Evolutionary conservation across 2,797 vertebrate genomes (phyloP).

Genomic region (Ficedula albicollis): DNA sequence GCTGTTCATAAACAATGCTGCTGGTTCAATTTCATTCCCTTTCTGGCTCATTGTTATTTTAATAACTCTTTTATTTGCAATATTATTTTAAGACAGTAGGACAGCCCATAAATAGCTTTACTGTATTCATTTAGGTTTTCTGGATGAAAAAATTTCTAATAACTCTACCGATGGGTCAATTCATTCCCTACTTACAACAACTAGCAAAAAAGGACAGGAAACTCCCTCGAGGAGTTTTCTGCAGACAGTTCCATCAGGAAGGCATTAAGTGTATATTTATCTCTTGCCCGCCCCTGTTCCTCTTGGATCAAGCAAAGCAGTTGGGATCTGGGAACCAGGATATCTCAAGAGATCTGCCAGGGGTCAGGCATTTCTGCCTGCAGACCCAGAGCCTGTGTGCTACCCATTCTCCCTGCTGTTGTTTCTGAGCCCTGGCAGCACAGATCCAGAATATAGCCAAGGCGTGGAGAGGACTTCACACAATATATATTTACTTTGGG

Average conservation of each 20-base stretch:
- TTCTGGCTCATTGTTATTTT: constrained; percentile 51
- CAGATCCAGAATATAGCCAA: neutral
- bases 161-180: constrained; percentile 4
- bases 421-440: constrained; percentile 19
- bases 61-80: constrained; percentile 57
- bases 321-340: constrained; percentile 40
- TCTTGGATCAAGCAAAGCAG: constrained; percentile 20
- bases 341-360: constrained; percentile 58
- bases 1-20: neutral
- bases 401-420: neutral
- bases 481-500: constrained; percentile 23
- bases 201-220: constrained; percentile 32
- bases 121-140: neutral
- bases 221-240: constrained; percentile 61
- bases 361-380: constrained; percentile 53
- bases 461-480: neutral
- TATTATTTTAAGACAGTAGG: constrained; percentile 47
- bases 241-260: constrained; percentile 52
- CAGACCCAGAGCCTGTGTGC: constrained; percentile 2
- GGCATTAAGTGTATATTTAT: constrained; percentile 65
- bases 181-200: neutral
- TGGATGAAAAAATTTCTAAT: constrained; percentile 3
- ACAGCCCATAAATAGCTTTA: neutral
- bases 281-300: constrained; percentile 40
- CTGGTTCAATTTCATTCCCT: neutral